Percentiles rank a stretch among this genome's conserved stretches.
phyloP scores from a whole-genome alignment of 1,140 invertebrate species.

The Leptoteleia sp. region DNA sequence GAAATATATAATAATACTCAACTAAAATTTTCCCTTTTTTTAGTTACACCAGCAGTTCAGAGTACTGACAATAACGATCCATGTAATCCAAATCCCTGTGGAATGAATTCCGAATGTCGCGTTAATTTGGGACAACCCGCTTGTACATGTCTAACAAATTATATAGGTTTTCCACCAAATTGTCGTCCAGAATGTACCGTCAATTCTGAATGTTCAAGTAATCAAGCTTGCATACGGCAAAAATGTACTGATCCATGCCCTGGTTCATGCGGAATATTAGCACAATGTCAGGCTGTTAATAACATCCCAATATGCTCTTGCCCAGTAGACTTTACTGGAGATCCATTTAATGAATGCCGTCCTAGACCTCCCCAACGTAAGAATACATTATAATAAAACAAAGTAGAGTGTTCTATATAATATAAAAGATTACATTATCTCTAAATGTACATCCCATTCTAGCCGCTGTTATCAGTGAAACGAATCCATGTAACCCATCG shows the following conservation, averaged over 20 bases:
- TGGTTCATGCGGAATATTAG: conserved; percentile 86
- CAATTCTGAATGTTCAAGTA: conserved; percentile 84
- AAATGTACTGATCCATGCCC: conserved; percentile 87
- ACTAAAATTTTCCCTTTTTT: conserved; percentile 71
- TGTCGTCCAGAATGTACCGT: conserved; percentile 83
- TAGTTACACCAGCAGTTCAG: conserved; percentile 80
- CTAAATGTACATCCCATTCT: conserved; percentile 13
- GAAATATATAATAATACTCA: conserved; percentile 79
- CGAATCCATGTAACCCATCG: conserved; percentile 75
- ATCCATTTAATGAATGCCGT: conserved; percentile 85
- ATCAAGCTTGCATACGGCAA: conserved; percentile 84
- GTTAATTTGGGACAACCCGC: conserved; percentile 84
- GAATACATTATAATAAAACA: conserved; percentile 25
- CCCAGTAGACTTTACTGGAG: conserved; percentile 85
- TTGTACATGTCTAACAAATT: conserved; percentile 86
- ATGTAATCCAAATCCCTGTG: conserved; percentile 77
- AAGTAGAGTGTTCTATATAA: too few relatives aligned
- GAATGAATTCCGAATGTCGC: conserved; percentile 85
- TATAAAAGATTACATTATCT: not conserved
- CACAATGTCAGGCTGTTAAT: conserved; percentile 84
- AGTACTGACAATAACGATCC: conserved; percentile 86
- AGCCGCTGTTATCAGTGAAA: conserved; percentile 45
- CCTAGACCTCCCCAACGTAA: conserved; percentile 79
- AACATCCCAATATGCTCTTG: conserved; percentile 86
- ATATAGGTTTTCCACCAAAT: conserved; percentile 85